These are phyloP conservation scores for Pyrocoelia pectoralis DNA, from an alignment of 2,888 invertebrate genomes.

Conservation along the genomic window DNA sequence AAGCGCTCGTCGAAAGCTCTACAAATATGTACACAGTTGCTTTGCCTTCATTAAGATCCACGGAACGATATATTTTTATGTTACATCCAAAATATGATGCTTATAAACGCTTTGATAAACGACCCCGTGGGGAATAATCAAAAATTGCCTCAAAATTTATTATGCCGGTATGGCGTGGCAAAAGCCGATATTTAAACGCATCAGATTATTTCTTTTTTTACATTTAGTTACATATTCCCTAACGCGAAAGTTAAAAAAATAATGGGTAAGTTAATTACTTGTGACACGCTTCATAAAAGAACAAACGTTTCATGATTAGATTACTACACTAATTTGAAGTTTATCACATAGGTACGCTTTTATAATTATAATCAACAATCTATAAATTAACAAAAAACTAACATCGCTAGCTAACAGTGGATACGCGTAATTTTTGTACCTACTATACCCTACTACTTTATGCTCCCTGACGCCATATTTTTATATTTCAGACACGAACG, in stretches of 20 bases:
- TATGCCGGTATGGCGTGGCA: not conserved
- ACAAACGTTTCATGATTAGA: no score
- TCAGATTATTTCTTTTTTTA: not conserved
- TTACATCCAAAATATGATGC: not conserved
- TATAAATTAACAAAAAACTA: no score
- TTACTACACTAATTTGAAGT: no score
- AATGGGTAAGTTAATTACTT: conserved; percentile 9
- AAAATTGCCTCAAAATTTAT: conserved; percentile 3
- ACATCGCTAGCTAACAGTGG: no score
- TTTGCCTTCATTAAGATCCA: conserved; percentile 13
- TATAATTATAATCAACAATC: no score
- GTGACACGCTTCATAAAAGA: no score
- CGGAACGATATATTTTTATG: not conserved
- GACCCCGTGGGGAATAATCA: not conserved
- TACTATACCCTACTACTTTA: no score
- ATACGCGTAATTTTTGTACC: no score
- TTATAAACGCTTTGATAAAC: not conserved
- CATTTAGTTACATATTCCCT: not conserved
- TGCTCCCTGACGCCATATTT: no score
- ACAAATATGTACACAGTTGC: conserved; percentile 16
- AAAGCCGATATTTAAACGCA: no score
- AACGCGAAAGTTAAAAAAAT: conserved; percentile 3
- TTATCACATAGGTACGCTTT: no score
- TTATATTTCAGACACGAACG: no score
- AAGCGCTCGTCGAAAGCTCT: conserved; percentile 25